These are phyloP conservation scores for Habroteleia sp. DNA, from an alignment of 2,888 invertebrate species.

Conservation along the genomic window DNA sequence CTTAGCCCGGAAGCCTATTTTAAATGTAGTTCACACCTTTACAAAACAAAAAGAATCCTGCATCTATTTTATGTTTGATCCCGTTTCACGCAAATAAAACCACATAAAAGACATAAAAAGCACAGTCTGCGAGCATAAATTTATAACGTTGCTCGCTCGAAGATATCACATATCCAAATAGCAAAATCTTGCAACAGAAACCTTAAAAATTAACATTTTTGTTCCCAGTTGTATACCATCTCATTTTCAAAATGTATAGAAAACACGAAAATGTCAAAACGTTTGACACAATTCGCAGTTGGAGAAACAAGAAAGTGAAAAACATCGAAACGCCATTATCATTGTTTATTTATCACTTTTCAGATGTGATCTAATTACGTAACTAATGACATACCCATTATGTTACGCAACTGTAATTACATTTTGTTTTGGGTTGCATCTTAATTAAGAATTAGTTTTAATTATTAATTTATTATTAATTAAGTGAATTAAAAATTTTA, in stretches of 20 bases:
- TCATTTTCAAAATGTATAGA: too few species aligned
- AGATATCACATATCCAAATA: neutral
- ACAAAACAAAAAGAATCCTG: conserved; percentile 39
- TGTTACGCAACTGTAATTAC: too few species aligned
- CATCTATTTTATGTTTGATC: conserved; percentile 52
- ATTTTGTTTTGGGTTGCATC: too few species aligned
- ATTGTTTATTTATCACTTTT: conserved; percentile 19
- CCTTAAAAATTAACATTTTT: neutral
- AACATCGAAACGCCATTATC: conserved; percentile 24
- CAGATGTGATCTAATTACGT: conserved; percentile 12
- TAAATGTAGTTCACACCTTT: conserved; percentile 58
- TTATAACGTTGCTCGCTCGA: conserved; percentile 7
- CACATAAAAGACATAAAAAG: conserved; percentile 7
- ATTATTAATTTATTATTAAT: too few species aligned
- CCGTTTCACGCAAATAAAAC: conserved; percentile 30
- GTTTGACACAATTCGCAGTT: neutral
- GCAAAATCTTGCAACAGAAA: neutral
- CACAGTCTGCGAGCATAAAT: conserved; percentile 13
- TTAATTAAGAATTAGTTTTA: too few species aligned
- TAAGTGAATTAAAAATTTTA: too few species aligned
- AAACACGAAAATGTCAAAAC: conserved; percentile 15
- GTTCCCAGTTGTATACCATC: too few species aligned
- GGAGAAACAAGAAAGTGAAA: conserved; percentile 8
- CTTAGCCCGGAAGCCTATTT: conserved; percentile 52
- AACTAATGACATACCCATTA: too few species aligned